These are phyloP conservation scores for Drosophila borealis DNA, from an alignment of 2,888 invertebrate species.

Conservation along the genomic window DNA sequence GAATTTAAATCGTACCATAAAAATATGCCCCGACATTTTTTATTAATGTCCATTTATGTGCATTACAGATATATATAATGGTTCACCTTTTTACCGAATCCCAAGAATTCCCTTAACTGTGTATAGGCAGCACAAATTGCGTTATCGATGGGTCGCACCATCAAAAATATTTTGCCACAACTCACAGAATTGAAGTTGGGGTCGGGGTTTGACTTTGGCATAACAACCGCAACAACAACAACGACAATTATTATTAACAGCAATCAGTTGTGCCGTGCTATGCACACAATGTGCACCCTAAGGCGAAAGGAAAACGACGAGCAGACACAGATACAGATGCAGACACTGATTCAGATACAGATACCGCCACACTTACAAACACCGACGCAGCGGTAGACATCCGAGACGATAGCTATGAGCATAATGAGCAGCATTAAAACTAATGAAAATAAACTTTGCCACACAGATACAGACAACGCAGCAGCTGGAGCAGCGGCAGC, in stretches of 20 bases:
- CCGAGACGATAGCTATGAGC: conserved; percentile 42
- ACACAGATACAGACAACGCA: conserved; percentile 47
- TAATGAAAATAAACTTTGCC: conserved; percentile 80
- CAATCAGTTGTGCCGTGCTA: conserved; percentile 59
- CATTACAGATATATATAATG: neutral
- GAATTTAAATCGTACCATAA: neutral
- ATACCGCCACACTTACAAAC: conserved; percentile 28
- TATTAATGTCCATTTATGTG: neutral
- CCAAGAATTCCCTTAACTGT: conserved; percentile 1
- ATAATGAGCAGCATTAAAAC: conserved; percentile 80
- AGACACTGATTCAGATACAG: conserved; percentile 19
- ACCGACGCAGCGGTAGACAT: conserved; percentile 13
- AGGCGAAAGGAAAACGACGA: conserved; percentile 26
- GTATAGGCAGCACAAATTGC: conserved; percentile 1
- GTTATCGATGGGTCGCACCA: conserved; percentile 13
- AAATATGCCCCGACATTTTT: neutral
- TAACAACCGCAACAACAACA: conserved; percentile 18
- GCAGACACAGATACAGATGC: conserved; percentile 22
- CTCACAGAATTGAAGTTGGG: neutral
- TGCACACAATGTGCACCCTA: conserved; percentile 33
- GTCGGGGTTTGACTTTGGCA: conserved; percentile 5
- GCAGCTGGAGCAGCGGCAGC: conserved; percentile 43
- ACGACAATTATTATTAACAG: conserved; percentile 60
- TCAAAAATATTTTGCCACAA: conserved; percentile 12
- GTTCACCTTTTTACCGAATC: neutral